These are phyloP conservation scores for Oxytorus armatus DNA, from an alignment of 2,888 invertebrate species.

Conservation along the genomic window DNA sequence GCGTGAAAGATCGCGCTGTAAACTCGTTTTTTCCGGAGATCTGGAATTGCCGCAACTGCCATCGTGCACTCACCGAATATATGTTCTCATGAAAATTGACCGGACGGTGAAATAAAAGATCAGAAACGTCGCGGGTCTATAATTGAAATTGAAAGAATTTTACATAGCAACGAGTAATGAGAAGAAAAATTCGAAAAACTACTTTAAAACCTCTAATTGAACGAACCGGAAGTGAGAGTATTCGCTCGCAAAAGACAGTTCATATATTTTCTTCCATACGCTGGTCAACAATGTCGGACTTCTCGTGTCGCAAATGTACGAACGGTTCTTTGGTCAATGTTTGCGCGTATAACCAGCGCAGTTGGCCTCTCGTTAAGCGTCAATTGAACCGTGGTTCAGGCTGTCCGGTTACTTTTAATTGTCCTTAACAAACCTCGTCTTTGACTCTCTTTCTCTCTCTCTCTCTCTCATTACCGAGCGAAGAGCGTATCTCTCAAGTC, in stretches of 20 bases:
- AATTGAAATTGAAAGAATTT: background rate
- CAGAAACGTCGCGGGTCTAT: background rate
- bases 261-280: too few relatives aligned
- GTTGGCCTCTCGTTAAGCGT: constrained; percentile 42
- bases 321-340: background rate
- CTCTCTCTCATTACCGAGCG: background rate
- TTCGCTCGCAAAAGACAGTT: background rate
- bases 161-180: background rate
- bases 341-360: constrained; percentile 12
- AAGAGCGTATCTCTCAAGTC: constrained; percentile 4
- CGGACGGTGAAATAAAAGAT: background rate
- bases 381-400: constrained; percentile 76
- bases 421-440: constrained; percentile 72
- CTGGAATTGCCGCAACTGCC: constrained; percentile 48
- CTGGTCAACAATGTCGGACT: too few relatives aligned
- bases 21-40: constrained; percentile 50
- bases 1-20: constrained; percentile 14
- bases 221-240: constrained; percentile 13
- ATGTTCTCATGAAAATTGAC: constrained; percentile 58
- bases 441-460: constrained; percentile 20
- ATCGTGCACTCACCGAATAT: constrained; percentile 9
- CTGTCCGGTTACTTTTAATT: constrained; percentile 78
- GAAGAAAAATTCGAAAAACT: background rate
- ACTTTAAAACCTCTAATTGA: background rate
- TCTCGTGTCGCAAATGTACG: constrained; percentile 15